phyloP scores from a whole-genome alignment of 2,113 vertebrate genomes.

The Syngnathus scovelli region DNA sequence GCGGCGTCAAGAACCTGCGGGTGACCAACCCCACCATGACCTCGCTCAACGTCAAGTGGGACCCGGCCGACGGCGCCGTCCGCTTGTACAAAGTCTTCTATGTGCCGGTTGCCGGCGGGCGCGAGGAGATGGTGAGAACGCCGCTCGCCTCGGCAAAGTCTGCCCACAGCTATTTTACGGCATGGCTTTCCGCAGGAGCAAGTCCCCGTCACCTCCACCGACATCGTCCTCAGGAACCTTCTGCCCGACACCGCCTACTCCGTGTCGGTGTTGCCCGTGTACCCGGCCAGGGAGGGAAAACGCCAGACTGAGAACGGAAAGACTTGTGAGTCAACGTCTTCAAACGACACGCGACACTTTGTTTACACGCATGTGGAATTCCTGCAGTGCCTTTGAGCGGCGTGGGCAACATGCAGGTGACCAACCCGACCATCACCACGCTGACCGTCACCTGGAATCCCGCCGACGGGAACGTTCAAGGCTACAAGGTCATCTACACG shows the following conservation, averaged over 20 bases:
- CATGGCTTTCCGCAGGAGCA: constrained; percentile 71
- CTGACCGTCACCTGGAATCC: constrained; percentile 85
- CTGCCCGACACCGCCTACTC: constrained; percentile 83
- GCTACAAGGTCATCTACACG: constrained; percentile 85
- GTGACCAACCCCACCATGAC: constrained; percentile 91
- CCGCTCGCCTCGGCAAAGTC: neutral
- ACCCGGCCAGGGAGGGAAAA: constrained; percentile 81
- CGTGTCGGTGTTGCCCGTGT: constrained; percentile 82
- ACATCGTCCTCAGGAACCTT: constrained; percentile 84
- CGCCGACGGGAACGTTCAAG: constrained; percentile 87
- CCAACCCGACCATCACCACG: constrained; percentile 85
- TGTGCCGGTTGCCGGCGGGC: constrained; percentile 73
- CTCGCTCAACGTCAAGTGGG: constrained; percentile 85
- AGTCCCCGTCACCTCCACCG: constrained; percentile 81
- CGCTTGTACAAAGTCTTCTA: constrained; percentile 92
- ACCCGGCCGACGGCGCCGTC: constrained; percentile 88
- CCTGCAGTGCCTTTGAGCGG: constrained; percentile 67
- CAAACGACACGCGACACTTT: too few relatives aligned
- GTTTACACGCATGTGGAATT: neutral
- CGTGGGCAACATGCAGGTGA: constrained; percentile 76
- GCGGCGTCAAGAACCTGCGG: constrained; percentile 81
- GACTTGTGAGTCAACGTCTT: constrained; percentile 73
- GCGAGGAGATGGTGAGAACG: constrained; percentile 81
- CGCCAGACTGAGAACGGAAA: constrained; percentile 86
- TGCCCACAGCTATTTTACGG: neutral